Base-by-base conservation (phyloP, 1,140 invertebrate genomes). In the Holotrichia oblita region DNA sequence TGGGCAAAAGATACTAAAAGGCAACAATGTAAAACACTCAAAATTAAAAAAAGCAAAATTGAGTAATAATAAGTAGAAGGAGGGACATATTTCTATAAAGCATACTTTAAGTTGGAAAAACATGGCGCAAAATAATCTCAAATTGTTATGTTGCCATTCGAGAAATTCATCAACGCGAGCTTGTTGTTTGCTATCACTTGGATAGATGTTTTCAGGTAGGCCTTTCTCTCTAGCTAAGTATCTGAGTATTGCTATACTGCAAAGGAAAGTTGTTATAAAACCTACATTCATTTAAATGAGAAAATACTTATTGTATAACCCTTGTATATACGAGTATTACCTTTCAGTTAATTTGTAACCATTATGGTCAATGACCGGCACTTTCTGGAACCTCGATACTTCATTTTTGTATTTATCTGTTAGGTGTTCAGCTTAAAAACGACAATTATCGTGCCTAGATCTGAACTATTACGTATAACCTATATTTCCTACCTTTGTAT, bases 61-160 rank as follows among this genome's bases (percentile, higher is more conserved):
- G n/a, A n/a, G n/a, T n/a, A n/a, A n/a, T n/a, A n/a, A n/a, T n/a
- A n/a, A n/a, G 8, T 73, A 73, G n/a, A 61, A 12, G 14, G 9
- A 17, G n/a, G 27, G 8, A 73, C 8, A 14, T 24, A 27, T 34
- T 24, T 73, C 10, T 14, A 44, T 42, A 17, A 75, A 76, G 76
- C 1, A 79, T 64, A 94, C 93, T 88, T 91, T 89, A 74, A 88
- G 82, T 81, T 89, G 89, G 81, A 96, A 95, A 83, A 93, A 94
- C 84, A 92, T 87, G 22, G 92, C 88, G 84, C 92, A 94, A 81
- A 90, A 88, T 0, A 91, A 78, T 79, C 96, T 89, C 0, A 93
- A 89, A 76, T 94, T 94, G 6, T 91, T 83, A 84, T 98, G 96
- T 79, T 98, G 95, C 95, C 95, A 98, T 87, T 95, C 93, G 44